A percentile compares a stretch with the other conserved stretches of the same genome.
phyloP scores from a whole-genome alignment of 2,113 vertebrate genomes.

The Phyllostomus discolor region DNA sequence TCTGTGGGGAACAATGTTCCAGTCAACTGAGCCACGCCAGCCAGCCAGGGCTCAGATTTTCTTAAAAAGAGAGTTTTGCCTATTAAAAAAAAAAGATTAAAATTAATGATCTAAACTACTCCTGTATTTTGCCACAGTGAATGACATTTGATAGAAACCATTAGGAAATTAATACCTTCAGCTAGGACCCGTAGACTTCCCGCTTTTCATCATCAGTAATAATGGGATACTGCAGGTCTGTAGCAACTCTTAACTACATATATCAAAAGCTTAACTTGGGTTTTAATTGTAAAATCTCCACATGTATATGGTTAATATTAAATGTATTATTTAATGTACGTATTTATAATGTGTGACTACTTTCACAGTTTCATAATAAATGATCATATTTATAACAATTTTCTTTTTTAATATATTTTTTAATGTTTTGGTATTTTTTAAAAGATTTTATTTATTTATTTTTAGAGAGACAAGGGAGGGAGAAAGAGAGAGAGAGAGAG shows the following conservation, averaged over 20 bases:
- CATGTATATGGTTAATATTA: not conserved
- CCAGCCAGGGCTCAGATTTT: not conserved
- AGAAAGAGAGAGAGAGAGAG: too few species aligned
- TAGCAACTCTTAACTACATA: not conserved
- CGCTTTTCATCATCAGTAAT: not conserved
- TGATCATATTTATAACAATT: not conserved
- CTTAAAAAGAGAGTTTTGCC: not conserved
- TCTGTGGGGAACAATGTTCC: too few species aligned
- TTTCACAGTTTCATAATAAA: not conserved
- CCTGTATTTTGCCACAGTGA: not conserved
- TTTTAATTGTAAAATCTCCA: slow-evolving; percentile 9
- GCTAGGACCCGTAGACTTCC: not conserved
- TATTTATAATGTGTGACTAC: not conserved
- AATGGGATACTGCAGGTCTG: not conserved
- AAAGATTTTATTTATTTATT: too few species aligned
- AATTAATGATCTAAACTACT: not conserved
- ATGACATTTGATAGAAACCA: not conserved
- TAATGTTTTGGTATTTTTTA: too few species aligned
- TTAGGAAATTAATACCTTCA: not conserved
- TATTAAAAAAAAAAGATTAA: not conserved
- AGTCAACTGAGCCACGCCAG: not conserved
- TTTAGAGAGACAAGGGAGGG: too few species aligned
- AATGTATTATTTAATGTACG: not conserved
- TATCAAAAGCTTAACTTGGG: not conserved
- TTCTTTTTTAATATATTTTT: too few species aligned